These are phyloP conservation scores for Laterallus jamaicensis DNA, from an alignment of 2,113 vertebrate species.

Conservation along the genomic window DNA sequence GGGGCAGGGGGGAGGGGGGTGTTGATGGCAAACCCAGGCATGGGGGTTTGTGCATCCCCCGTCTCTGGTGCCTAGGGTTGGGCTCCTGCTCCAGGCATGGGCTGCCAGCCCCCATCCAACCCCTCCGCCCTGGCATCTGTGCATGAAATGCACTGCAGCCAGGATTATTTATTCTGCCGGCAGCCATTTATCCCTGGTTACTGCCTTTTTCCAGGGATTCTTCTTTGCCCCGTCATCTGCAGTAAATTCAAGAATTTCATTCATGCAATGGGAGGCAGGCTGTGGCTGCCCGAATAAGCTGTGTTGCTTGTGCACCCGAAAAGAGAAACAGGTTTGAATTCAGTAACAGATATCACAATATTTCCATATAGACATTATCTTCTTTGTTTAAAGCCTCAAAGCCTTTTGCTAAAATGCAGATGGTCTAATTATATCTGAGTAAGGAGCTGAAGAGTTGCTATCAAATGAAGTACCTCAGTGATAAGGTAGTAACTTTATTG, in stretches of 20 bases:
- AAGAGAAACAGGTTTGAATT: neutral
- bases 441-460: neutral
- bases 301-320: neutral
- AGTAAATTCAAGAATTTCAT: neutral
- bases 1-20: rapidly evolving
- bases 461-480: neutral
- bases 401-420: neutral
- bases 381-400: neutral
- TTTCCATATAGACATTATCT: neutral
- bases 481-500: neutral
- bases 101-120: neutral
- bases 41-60: neutral
- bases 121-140: neutral
- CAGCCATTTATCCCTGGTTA: neutral
- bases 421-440: neutral
- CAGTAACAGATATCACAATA: neutral
- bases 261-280: neutral
- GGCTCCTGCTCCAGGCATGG: rapidly evolving
- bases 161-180: neutral
- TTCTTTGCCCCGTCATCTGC: neutral
- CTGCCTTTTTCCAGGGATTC: neutral
- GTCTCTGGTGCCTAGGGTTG: rapidly evolving
- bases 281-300: neutral
- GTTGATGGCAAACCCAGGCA: neutral
- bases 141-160: neutral